Evolutionary conservation across 1,140 invertebrate species (phyloP).

Genomic region (Penaeus japonicus): DNA sequence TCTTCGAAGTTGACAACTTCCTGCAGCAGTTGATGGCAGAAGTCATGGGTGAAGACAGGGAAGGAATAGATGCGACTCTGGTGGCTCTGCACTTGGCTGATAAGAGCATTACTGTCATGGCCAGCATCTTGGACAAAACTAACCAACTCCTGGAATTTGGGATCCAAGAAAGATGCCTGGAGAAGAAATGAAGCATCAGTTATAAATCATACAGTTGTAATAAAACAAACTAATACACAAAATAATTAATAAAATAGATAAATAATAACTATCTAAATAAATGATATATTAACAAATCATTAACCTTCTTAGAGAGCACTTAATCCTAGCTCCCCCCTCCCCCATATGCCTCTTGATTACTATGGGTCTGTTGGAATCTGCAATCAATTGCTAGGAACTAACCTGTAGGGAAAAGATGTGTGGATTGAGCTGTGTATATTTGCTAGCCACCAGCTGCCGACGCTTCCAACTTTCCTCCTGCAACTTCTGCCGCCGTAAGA

Average conservation of each 20-base stretch:
- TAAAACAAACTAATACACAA: no score
- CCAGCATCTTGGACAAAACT: not conserved
- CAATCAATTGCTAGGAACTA: not conserved
- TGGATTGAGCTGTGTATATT: constrained; percentile 27
- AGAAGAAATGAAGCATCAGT: not conserved
- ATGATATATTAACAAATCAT: no score
- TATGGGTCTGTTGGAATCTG: no score
- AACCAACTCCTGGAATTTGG: constrained; percentile 20
- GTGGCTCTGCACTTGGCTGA: not conserved
- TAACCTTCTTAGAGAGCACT: no score
- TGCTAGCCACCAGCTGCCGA: not conserved
- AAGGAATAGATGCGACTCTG: constrained; percentile 61
- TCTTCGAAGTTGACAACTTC: constrained; percentile 65
- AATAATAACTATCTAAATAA: no score
- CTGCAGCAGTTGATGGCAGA: constrained; percentile 63
- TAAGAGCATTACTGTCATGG: not conserved
- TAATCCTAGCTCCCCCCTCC: no score
- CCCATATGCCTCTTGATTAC: no score
- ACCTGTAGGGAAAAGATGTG: constrained; percentile 36
- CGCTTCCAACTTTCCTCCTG: not conserved
- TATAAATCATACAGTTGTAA: not conserved
- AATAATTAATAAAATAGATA: no score
- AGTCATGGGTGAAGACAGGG: constrained; percentile 64
- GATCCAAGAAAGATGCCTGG: constrained; percentile 41
- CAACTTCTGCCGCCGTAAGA: not conserved